Base-by-base conservation (phyloP, 37 sponge, comb jelly and placozoan species). In the Axinella damicornis region DNA sequence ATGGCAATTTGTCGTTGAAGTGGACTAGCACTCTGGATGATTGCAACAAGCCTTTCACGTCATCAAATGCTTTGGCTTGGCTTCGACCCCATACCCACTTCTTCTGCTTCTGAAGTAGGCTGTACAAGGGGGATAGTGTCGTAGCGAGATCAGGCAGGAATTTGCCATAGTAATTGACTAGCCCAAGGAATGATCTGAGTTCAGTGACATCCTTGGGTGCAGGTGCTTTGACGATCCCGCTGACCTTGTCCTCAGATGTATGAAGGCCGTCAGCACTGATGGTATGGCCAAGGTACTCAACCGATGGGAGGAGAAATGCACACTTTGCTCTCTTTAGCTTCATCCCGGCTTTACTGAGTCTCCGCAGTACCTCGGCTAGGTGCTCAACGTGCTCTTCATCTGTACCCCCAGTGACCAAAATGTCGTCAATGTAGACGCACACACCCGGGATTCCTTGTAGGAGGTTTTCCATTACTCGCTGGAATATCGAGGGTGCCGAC, bases 321-420 rank as follows among this genome's bases (percentile, higher is more conserved):
- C 80, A 86, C 38, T 86, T 86, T 17, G 12, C 65, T 32, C 56
- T 57, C 73, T 86, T 86, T n/a, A 88, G 16, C 20, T 61, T 28
- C 34, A 37, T 58, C 77, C 19, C 31, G 76, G 27, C 80, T 38
- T 14, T 12, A 40, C 86, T 70, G 22, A 22, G 9, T 16, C 22
- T 39, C 41, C 52, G 39, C 52, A 85, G 31, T n/a, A 40, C 2
- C 32, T 34, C 19, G 35, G 76, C 20, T 13, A 85, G 71, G 30
- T 54, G 21, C 57, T 57, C 78, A 70, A 85, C 20, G 37, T 85
- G 86, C 33, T 85, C 86, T 67, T 55, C 28, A 25, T 85, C 61
- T 38, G 27, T 77, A 18, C 20, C 20, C 6, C 78, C 86, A 15
- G 78, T 77, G 16, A 85, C 46, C 2, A 85, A 24, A 41, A 85